phyloP scores from a whole-genome alignment of 2,888 invertebrate genomes.

The Globia sparganii region DNA sequence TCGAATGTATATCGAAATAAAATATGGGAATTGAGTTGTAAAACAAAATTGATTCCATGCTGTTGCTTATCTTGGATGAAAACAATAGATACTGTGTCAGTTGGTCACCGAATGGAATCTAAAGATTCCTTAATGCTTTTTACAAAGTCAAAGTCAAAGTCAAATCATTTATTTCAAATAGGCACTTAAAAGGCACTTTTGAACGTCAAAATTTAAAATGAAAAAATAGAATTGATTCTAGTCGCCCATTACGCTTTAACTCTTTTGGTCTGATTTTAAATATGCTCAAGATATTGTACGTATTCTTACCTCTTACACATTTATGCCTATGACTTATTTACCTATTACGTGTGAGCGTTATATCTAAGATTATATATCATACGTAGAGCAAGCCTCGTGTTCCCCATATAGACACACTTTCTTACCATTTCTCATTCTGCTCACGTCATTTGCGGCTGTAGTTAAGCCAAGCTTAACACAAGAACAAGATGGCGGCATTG shows the following conservation, averaged over 20 bases:
- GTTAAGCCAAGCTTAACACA: slow-evolving; percentile 60
- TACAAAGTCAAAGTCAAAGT: no score
- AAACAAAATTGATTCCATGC: slow-evolving; percentile 40
- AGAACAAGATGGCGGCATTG: slow-evolving; percentile 56
- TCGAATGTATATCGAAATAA: slow-evolving; percentile 45
- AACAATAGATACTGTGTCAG: background rate
- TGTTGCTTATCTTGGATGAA: slow-evolving; percentile 13
- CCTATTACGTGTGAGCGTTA: slow-evolving; percentile 4
- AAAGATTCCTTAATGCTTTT: background rate
- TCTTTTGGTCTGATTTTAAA: background rate
- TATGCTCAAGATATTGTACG: background rate
- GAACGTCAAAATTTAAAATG: no score
- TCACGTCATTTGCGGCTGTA: slow-evolving; percentile 57
- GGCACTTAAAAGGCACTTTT: no score
- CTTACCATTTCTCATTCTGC: slow-evolving; percentile 39
- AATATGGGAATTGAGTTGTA: slow-evolving; percentile 54
- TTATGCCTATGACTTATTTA: slow-evolving; percentile 17
- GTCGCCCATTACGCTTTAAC: background rate
- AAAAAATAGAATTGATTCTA: no score
- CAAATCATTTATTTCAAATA: no score
- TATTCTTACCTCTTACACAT: slow-evolving; percentile 4
- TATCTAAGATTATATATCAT: slow-evolving; percentile 2
- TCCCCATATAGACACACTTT: slow-evolving; percentile 30
- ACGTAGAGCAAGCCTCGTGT: background rate
- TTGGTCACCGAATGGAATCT: background rate